Evolutionary conservation across 2,113 vertebrate species (phyloP).

Genomic region (Periophthalmus modestus): DNA sequence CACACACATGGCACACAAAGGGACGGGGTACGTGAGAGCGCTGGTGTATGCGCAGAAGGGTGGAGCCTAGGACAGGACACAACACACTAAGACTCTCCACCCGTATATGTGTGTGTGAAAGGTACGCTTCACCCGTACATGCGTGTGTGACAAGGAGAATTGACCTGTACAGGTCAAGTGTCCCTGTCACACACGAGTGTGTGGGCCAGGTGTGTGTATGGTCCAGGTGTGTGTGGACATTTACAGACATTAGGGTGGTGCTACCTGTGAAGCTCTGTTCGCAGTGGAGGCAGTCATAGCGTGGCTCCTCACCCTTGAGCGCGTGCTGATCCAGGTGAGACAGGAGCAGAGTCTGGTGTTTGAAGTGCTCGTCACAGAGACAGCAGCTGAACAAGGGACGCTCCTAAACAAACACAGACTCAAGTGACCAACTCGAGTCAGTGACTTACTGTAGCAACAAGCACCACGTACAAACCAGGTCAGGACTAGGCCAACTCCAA

Average conservation of each 20-base stretch:
- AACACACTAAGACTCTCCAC: too few species aligned
- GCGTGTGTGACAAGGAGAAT: too few species aligned
- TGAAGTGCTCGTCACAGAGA: neutral
- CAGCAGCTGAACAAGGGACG: neutral
- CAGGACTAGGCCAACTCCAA: too few species aligned
- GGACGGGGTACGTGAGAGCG: conserved; percentile 63
- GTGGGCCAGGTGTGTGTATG: too few species aligned
- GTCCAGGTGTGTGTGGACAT: neutral
- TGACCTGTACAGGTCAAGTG: too few species aligned
- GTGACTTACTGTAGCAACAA: too few species aligned
- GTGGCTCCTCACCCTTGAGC: neutral
- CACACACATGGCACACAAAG: conserved; percentile 68
- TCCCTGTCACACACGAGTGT: too few species aligned
- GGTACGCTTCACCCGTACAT: too few species aligned
- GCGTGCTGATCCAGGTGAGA: neutral
- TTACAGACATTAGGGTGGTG: neutral
- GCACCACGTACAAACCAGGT: too few species aligned
- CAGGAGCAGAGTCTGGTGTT: neutral
- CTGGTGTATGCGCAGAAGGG: conserved; percentile 74
- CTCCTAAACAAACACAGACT: neutral
- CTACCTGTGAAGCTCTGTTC: neutral
- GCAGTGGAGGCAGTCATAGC: neutral
- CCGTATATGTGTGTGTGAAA: too few species aligned
- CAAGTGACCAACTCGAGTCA: too few species aligned
- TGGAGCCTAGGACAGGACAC: conserved; percentile 47